Base-by-base conservation (phyloP, 2,888 invertebrate species). In the Lasiommata megera region DNA sequence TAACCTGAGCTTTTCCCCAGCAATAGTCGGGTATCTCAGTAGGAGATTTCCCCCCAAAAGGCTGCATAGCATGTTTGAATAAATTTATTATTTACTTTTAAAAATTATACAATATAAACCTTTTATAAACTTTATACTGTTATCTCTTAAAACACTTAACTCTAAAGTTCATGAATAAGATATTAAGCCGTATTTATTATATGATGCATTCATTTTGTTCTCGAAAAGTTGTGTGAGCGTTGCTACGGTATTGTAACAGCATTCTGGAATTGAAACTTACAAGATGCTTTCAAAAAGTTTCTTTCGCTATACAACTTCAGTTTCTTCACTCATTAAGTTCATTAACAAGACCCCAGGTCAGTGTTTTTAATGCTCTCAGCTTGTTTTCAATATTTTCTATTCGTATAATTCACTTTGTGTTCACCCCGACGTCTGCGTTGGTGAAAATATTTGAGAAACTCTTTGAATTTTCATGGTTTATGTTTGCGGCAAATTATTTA, bases 401-500 rank as follows among this genome's bases (percentile, higher is more conserved):
- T 82, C 79, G 80, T 75, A 71, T 77, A 80, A 80, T 80, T 83
- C 79, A 77, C 77, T 82, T 83, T 82, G 79, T 79, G 70, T 79
- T 79, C 65, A 69, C 68, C 77, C 72, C 72, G 72, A 79, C 75
- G 77, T 79, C 80, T 83, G 81, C 79, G 82, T 84, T 80, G 79
- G 82, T 84, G 71, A 75, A 85, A 88, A 83, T 82, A 84, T 85
- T 85, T 72, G 73, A 76, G 79, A 82, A 84, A 82, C 80, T 79
- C 82, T 88, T 86, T 85, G 80, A 85, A 85, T 82, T 77, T 76
- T 79, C 77, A 85, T 85, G 85, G 86, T 88, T 86, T 85, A 78
- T 87, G 84, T 86, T 87, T 81, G 81, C 81, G 85, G 84, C 81
- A 85, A 87, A 88, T 87, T 85, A 88, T 86, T 84, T 80, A 79